These are phyloP conservation scores for Coelogynopora nodosa DNA, from an alignment of 2,888 invertebrate species.

Conservation along the genomic window DNA sequence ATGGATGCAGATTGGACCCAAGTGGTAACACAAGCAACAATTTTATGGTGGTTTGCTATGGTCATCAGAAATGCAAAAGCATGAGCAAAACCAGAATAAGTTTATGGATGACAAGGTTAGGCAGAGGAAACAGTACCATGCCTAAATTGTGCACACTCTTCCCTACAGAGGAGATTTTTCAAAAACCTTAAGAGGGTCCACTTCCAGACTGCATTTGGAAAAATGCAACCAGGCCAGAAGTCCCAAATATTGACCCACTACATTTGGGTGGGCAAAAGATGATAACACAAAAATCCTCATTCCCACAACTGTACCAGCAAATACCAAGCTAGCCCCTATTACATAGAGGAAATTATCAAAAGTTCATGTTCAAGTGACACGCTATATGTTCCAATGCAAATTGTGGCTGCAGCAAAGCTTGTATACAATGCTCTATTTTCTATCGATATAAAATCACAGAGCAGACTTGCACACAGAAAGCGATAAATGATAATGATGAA, in stretches of 20 bases:
- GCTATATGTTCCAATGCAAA: neutral
- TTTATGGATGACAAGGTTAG: neutral
- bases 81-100: neutral
- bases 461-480: neutral
- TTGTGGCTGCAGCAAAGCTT: too few species aligned
- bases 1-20: neutral
- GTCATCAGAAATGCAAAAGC: neutral
- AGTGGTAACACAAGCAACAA: conserved; percentile 8
- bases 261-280: neutral
- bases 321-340: neutral
- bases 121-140: too few species aligned
- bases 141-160: too few species aligned
- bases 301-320: neutral
- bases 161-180: too few species aligned
- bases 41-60: conserved; percentile 26
- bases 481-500: neutral
- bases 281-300: neutral
- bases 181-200: too few species aligned
- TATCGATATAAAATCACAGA: neutral
- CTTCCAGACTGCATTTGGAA: too few species aligned
- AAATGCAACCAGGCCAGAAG: neutral
- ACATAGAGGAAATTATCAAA: neutral
- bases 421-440: too few species aligned
- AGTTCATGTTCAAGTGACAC: too few species aligned
- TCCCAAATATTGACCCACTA: neutral